A percentile compares a stretch with the other conserved stretches of the same genome.
Conservation (phyloP, 2,888 invertebrate species). For the Volucella bombylans region DNA sequence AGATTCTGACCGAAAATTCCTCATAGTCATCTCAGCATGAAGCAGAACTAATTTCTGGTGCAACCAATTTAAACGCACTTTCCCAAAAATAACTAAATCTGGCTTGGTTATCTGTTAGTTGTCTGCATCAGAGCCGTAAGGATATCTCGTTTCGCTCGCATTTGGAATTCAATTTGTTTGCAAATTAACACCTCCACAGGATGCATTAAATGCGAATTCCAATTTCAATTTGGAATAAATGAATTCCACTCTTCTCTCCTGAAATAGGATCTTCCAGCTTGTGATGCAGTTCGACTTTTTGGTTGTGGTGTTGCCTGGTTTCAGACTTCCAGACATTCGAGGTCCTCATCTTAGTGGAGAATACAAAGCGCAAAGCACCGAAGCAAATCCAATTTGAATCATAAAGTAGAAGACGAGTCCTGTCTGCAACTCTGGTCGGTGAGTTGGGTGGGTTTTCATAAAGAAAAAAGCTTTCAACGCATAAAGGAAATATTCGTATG, state of each 20-base stretch:
- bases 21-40: neutral
- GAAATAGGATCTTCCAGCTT: constrained; percentile 62
- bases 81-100: constrained; percentile 7
- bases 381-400: constrained; percentile 72
- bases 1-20: neutral
- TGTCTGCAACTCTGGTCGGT: constrained; percentile 22
- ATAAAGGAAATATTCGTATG: constrained; percentile 36
- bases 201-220: constrained; percentile 73
- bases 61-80: constrained; percentile 20
- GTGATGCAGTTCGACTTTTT: constrained; percentile 33
- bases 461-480: constrained; percentile 31
- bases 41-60: neutral
- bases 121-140: neutral
- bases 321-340: constrained; percentile 21
- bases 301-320: constrained; percentile 41
- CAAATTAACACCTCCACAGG: constrained; percentile 73
- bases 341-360: constrained; percentile 48
- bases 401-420: constrained; percentile 62
- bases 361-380: constrained; percentile 53
- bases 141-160: constrained; percentile 53
- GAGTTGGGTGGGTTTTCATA: constrained; percentile 13
- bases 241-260: constrained; percentile 45
- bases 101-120: neutral
- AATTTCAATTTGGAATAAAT: constrained; percentile 71
- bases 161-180: constrained; percentile 73